Evolutionary conservation across 2,888 invertebrate species (phyloP).

Genomic region (Aproaerema taeniolella): DNA sequence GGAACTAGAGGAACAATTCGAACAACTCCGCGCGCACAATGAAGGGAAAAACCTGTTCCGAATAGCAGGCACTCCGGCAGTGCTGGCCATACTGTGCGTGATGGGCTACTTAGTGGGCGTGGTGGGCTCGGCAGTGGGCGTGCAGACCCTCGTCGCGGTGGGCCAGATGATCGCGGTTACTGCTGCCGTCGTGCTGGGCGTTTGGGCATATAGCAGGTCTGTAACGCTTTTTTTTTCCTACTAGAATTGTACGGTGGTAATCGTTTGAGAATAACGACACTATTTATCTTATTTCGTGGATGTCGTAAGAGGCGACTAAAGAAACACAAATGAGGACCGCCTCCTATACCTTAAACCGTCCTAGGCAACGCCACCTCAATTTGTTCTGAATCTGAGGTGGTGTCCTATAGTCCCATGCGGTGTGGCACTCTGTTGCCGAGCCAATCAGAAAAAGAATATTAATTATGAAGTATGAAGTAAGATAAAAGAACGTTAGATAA

Average conservation of each 20-base stretch:
- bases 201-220: constrained; percentile 94
- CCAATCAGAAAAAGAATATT: no score
- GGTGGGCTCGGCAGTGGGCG: constrained; percentile 85
- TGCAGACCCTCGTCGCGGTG: constrained; percentile 86
- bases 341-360: no score
- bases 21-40: constrained; percentile 92
- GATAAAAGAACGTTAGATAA: no score
- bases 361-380: no score
- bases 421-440: no score
- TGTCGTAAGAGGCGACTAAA: no score
- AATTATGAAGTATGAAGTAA: no score
- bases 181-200: constrained; percentile 83
- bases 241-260: background rate
- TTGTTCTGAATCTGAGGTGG: no score
- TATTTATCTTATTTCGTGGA: no score
- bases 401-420: no score
- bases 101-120: constrained; percentile 87
- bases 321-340: no score
- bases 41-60: constrained; percentile 98
- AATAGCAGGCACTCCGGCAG: constrained; percentile 94
- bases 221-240: background rate
- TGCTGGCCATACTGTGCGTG: constrained; percentile 89
- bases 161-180: constrained; percentile 86
- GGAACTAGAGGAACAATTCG: constrained; percentile 91
- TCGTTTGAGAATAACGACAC: no score